Evolutionary conservation across 2,797 vertebrate species (phyloP), one percentile per base, ranked within the genome.

Genomic region (Microchirus variegatus): DNA sequence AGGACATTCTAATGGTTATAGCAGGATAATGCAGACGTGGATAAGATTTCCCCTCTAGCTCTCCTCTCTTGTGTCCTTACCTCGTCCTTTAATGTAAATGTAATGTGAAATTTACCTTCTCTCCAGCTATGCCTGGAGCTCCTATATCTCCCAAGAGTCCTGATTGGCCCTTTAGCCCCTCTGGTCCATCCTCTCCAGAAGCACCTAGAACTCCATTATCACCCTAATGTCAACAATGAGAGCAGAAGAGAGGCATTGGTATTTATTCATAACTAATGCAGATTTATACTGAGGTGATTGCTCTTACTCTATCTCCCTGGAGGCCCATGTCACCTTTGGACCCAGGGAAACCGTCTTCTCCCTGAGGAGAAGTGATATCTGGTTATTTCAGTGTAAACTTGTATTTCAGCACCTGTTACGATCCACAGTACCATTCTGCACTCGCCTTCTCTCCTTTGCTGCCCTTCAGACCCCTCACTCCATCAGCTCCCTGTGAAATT

Each of bases 381-480:
- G 75, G 61, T 67, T 53, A 55, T 67, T 45, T 35, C 6, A 31
- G 64, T 15, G 70, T 71, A 73, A 61, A 77, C 63, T 16, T 67
- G 13, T 13, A 42, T 60, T 43, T 49, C 43, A 10, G 52, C 51
- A 68, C 52, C 35, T 48, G 31, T 75, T 53, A 38, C 38, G 44
- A 46, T 26, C 36, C 16, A 53, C n/a, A 68, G 19, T 58, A 58
- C 59, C n/a, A 73, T 56, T 19, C 52, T 69, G 61, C 12, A 67
- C 89, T 92, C 78, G 97, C 96, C 94, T 94, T 95, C 77, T 96
- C 95, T 67, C 96, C 96, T 91, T 97, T 97, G 85, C 93, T 90
- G 55, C 96, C 96, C 77, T 96, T 96, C 62, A 95, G 82, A 31
- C 96, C 96, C 35, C 96, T 87, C 42, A 95, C 77, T n/a, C 96